A percentile compares a stretch with the other conserved stretches of the same genome.
These are phyloP conservation scores for Lycodopsis pacificus DNA, from an alignment of 2,797 vertebrate genomes.

Conservation along the genomic window DNA sequence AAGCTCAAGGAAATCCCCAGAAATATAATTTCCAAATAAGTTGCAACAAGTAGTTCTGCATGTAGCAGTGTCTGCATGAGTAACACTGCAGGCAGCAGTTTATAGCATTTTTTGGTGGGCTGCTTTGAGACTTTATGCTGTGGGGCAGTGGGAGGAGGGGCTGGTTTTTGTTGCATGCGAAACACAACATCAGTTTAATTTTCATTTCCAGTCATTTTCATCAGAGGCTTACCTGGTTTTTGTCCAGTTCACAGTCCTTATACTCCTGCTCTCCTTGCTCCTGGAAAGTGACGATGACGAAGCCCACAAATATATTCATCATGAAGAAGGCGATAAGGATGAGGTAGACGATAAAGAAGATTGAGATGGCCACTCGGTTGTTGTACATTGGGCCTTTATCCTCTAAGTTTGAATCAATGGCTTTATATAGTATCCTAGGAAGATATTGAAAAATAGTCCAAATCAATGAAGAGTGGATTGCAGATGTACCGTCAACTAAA, in stretches of 20 bases:
- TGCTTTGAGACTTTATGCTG: no score
- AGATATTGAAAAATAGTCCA: background rate
- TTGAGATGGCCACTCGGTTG: slow-evolving; percentile 89
- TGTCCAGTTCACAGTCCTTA: slow-evolving; percentile 94
- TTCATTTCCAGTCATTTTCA: background rate
- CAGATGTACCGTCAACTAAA: background rate
- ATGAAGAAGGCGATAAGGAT: slow-evolving; percentile 97
- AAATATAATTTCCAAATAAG: no score
- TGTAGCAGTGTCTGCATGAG: background rate
- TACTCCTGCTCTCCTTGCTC: slow-evolving; percentile 95
- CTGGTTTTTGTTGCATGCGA: no score
- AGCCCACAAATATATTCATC: slow-evolving; percentile 98
- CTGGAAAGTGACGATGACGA: slow-evolving; percentile 95
- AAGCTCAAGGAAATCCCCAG: no score
- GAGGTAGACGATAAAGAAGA: slow-evolving; percentile 95
- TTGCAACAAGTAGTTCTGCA: no score
- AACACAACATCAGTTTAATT: background rate
- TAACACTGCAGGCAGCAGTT: background rate
- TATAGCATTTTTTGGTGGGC: no score
- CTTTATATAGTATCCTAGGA: slow-evolving; percentile 90
- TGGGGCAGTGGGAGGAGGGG: no score
- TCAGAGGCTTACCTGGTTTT: slow-evolving; percentile 90
- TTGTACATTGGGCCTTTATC: slow-evolving; percentile 91
- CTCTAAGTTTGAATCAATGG: slow-evolving; percentile 91
- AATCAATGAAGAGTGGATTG: background rate